Evolutionary conservation across 2,797 vertebrate genomes (phyloP).

Genomic region (Pseudochaenichthys georgianus): DNA sequence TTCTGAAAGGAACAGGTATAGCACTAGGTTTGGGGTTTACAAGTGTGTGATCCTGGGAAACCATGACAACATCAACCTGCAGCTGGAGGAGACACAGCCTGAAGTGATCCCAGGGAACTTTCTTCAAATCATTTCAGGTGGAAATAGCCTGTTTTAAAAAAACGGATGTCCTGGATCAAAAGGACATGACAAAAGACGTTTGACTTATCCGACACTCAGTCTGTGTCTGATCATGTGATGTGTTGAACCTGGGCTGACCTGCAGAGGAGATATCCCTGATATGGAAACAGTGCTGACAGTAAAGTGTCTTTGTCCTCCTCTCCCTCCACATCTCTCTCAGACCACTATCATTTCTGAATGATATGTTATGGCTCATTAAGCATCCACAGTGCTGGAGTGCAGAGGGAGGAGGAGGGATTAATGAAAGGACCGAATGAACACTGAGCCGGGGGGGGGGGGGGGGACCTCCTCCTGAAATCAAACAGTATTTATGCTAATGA

Average conservation of each 20-base stretch:
- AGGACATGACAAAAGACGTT: too few relatives aligned
- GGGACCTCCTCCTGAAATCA: slow-evolving; percentile 36
- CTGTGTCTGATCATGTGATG: not conserved
- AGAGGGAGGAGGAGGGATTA: slow-evolving; percentile 87
- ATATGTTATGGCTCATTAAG: slow-evolving; percentile 99
- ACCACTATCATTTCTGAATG: slow-evolving; percentile 96
- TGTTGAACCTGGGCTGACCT: not conserved
- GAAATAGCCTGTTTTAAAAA: too few relatives aligned
- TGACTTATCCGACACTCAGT: not conserved
- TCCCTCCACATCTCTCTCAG: slow-evolving; percentile 89
- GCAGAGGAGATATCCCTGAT: slow-evolving; percentile 13
- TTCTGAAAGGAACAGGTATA: not conserved
- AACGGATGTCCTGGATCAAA: too few relatives aligned
- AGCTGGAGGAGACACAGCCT: not conserved
- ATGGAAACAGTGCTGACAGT: slow-evolving; percentile 46
- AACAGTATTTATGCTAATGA: slow-evolving; percentile 43
- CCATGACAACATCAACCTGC: not conserved
- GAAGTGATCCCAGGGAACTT: too few relatives aligned
- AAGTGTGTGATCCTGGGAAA: slow-evolving; percentile 1
- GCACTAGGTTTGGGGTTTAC: not conserved
- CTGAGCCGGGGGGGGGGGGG: slow-evolving; percentile 17
- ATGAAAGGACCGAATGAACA: slow-evolving; percentile 49
- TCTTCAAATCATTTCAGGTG: too few relatives aligned
- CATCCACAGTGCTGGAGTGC: slow-evolving; percentile 86
- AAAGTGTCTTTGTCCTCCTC: slow-evolving; percentile 78